Conservation (phyloP, 2,888 invertebrate genomes). For the Timema cristinae region DNA sequence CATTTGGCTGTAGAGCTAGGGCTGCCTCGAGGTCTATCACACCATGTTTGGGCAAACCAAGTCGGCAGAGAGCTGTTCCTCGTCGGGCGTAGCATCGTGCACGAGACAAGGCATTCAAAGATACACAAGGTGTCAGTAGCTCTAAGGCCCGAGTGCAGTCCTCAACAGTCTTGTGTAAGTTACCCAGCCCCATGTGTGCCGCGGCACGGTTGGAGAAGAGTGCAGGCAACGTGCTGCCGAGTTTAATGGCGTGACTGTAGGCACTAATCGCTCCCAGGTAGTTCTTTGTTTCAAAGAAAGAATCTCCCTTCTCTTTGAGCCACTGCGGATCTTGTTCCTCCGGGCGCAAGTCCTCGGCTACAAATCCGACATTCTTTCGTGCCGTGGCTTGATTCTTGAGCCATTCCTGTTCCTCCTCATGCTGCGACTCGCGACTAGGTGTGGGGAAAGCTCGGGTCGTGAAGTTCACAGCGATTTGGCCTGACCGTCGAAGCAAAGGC, state of each 20-base stretch:
- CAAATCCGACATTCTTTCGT: conserved; percentile 62
- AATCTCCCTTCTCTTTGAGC: conserved; percentile 76
- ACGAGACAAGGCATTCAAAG: conserved; percentile 65
- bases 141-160: conserved; percentile 63
- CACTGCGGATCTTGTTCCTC: conserved; percentile 81
- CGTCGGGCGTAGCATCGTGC: conserved; percentile 69
- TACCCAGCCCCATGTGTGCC: conserved; percentile 72
- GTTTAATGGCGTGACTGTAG: conserved; percentile 70
- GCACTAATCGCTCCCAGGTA: conserved; percentile 78
- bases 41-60: conserved; percentile 66
- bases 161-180: conserved; percentile 65
- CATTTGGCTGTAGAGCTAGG: conserved; percentile 59
- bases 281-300: conserved; percentile 70
- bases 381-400: conserved; percentile 72
- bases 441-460: conserved; percentile 76
- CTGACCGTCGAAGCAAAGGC: conserved; percentile 55
- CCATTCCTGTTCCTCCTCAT: conserved; percentile 73
- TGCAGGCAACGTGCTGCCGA: conserved; percentile 67
- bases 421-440: conserved; percentile 70
- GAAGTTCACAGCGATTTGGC: conserved; percentile 62
- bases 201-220: conserved; percentile 73
- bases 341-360: conserved; percentile 65
- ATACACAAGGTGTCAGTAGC: conserved; percentile 66
- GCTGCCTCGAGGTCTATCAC: conserved; percentile 73
- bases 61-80: conserved; percentile 66